Evolutionary conservation across 2,797 vertebrate genomes (phyloP).

Genomic region (Megaceryle alcyon): DNA sequence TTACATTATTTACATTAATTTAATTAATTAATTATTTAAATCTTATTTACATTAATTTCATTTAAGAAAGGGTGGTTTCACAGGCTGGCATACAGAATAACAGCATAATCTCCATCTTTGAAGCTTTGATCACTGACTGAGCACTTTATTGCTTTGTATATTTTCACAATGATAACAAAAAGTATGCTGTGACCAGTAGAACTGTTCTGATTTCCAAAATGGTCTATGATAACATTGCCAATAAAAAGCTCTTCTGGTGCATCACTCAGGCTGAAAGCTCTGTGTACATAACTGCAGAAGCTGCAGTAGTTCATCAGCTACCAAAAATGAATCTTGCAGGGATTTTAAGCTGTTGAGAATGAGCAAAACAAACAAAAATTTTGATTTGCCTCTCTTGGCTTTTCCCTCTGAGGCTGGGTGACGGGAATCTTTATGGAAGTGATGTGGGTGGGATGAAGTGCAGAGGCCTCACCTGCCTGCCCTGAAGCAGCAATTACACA

Average conservation of each 20-base stretch:
- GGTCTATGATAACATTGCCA: neutral
- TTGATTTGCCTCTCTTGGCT: neutral
- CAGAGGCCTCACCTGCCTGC: neutral
- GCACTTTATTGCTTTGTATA: conserved; percentile 2
- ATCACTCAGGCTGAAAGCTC: neutral
- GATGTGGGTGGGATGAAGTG: neutral
- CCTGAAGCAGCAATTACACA: neutral
- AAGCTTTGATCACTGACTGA: neutral
- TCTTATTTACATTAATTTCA: conserved; percentile 27
- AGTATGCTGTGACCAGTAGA: neutral
- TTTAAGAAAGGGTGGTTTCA: neutral
- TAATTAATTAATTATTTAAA: neutral
- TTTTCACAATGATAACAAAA: conserved; percentile 4
- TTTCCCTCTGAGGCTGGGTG: neutral
- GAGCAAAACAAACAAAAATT: neutral
- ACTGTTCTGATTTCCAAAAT: neutral
- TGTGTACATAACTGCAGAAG: neutral
- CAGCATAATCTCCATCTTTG: neutral
- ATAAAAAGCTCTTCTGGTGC: neutral
- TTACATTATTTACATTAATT: conserved; percentile 40
- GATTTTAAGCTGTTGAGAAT: neutral
- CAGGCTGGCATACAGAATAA: neutral
- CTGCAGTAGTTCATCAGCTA: neutral
- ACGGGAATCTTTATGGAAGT: neutral
- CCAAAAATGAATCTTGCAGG: neutral